A percentile compares a stretch with the other conserved stretches of the same genome.
These are phyloP conservation scores for Pogonognathellus flavescens DNA, from an alignment of 1,140 invertebrate genomes.

Conservation along the genomic window DNA sequence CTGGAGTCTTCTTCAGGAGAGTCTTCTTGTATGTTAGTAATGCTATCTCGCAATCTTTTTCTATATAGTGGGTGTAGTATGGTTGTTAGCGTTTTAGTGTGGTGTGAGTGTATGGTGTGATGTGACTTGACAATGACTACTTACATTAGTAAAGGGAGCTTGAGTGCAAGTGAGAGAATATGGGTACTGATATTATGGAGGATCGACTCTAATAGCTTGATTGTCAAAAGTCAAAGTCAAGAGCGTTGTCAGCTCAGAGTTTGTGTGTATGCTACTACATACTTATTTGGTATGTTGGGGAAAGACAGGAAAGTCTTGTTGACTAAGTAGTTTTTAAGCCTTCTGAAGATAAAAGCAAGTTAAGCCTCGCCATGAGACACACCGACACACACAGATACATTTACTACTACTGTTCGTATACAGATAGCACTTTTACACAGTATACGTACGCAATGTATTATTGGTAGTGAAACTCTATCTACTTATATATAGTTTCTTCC, in stretches of 20 bases:
- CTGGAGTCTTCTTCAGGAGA: no score
- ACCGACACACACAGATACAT: no score
- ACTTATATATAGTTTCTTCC: no score
- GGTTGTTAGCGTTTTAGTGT: no score
- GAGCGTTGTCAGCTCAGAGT: neutral
- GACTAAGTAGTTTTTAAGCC: constrained; percentile 50
- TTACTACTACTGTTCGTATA: no score
- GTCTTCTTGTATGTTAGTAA: no score
- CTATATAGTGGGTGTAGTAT: no score
- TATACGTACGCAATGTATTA: neutral
- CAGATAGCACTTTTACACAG: no score
- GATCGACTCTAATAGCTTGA: constrained; percentile 24
- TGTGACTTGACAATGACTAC: constrained; percentile 9
- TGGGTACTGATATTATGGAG: neutral
- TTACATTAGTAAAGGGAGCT: neutral
- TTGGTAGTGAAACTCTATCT: no score
- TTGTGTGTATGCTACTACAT: neutral
- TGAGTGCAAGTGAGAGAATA: neutral
- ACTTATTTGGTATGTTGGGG: neutral
- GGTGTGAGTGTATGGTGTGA: no score
- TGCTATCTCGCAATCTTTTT: no score
- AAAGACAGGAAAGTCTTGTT: constrained; percentile 23
- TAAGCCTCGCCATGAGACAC: constrained; percentile 17
- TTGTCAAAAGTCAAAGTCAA: constrained; percentile 50
- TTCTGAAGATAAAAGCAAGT: constrained; percentile 30